A percentile compares a stretch with the other conserved stretches of the same genome.
phyloP scores from a whole-genome alignment of 2,113 vertebrate species.

The Propithecus coquereli region DNA sequence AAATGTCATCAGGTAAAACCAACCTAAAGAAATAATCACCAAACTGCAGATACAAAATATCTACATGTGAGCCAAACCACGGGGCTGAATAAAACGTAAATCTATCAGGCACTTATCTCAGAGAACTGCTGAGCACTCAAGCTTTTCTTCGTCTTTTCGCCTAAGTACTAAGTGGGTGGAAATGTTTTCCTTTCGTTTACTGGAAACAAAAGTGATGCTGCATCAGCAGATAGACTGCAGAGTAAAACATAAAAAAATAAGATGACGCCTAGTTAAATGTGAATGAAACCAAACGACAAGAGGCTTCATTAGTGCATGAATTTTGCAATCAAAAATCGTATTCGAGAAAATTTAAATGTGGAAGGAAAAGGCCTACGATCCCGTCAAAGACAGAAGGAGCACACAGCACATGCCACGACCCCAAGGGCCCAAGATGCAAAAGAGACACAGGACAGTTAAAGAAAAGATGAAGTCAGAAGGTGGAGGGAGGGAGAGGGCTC shows the following conservation, averaged over 20 bases:
- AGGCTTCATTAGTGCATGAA: background rate
- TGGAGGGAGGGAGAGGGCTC: background rate
- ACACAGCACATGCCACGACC: fast-evolving
- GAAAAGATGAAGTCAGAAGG: background rate
- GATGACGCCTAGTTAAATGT: background rate
- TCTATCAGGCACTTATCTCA: slow-evolving; percentile 44
- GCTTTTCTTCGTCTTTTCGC: background rate
- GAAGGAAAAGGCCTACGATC: background rate
- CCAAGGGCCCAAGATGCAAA: background rate
- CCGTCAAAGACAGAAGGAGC: background rate
- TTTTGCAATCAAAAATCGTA: background rate
- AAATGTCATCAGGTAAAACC: slow-evolving; percentile 56
- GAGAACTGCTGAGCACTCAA: slow-evolving; percentile 43
- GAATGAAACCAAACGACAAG: background rate
- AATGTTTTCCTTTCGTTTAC: slow-evolving; percentile 77
- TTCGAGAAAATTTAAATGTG: background rate
- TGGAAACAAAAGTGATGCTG: slow-evolving; percentile 73
- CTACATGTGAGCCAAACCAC: slow-evolving; percentile 14
- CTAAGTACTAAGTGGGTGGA: slow-evolving; percentile 60
- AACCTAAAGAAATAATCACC: slow-evolving; percentile 73
- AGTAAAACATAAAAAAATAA: slow-evolving; percentile 48
- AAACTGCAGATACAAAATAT: slow-evolving; percentile 51
- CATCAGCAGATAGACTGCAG: slow-evolving; percentile 68
- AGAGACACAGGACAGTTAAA: background rate
- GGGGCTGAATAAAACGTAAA: slow-evolving; percentile 60